These are phyloP conservation scores for Ramphastos sulfuratus DNA, from an alignment of 2,113 vertebrate species.

Conservation along the genomic window DNA sequence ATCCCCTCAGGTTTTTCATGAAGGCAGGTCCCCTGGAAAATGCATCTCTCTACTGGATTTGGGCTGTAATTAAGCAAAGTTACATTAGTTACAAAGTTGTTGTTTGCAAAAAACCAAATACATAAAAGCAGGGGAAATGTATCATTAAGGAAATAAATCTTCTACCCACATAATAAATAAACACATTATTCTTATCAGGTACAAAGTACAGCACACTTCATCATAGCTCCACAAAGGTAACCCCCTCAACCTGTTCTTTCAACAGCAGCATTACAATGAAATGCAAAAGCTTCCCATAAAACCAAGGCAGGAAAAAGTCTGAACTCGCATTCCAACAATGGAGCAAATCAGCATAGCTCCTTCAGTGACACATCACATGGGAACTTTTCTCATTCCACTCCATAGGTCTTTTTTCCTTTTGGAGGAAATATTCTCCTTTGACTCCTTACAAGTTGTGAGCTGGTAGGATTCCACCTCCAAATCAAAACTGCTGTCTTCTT, in stretches of 20 bases:
- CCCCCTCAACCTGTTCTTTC: background rate
- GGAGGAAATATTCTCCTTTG: background rate
- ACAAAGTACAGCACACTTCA: constrained; percentile 25
- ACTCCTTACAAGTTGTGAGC: background rate
- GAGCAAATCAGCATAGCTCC: background rate
- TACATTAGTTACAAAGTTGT: constrained; percentile 43
- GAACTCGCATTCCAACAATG: background rate
- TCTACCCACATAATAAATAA: constrained; percentile 51
- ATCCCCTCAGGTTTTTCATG: background rate
- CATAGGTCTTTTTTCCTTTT: background rate
- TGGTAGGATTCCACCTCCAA: background rate
- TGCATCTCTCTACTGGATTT: background rate
- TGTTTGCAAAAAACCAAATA: constrained; percentile 42
- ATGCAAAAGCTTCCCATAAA: background rate
- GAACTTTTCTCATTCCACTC: background rate
- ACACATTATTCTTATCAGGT: constrained; percentile 59
- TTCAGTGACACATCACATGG: background rate
- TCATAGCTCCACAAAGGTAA: constrained; percentile 27
- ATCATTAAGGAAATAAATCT: constrained; percentile 56
- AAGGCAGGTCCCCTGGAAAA: background rate
- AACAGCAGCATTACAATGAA: constrained; percentile 8
- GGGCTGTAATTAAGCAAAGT: constrained; percentile 42
- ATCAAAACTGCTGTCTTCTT: background rate
- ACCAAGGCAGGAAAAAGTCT: background rate
- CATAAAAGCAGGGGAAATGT: constrained; percentile 46